These are phyloP conservation scores for Gymnoscopelus microlampas DNA, from an alignment of 2,797 vertebrate genomes.

Conservation along the genomic window DNA sequence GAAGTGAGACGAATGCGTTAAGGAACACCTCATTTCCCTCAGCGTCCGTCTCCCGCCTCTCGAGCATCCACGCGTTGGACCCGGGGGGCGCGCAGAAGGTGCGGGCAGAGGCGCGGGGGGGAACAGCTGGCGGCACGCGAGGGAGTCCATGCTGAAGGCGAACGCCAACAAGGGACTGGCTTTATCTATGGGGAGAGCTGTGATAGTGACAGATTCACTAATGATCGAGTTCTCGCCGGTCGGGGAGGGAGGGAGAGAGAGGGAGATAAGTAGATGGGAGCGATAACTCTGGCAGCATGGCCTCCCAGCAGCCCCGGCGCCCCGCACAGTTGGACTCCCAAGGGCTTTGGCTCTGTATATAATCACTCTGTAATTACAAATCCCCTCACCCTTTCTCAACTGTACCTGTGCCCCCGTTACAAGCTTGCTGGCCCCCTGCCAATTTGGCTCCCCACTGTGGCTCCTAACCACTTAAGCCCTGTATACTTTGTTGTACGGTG, in stretches of 20 bases:
- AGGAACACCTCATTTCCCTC: too few relatives aligned
- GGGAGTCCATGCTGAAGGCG: slow-evolving; percentile 11
- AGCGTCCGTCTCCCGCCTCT: too few relatives aligned
- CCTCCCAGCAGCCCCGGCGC: slow-evolving; percentile 17
- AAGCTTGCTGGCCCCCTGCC: slow-evolving; percentile 37
- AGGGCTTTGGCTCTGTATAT: slow-evolving; percentile 52
- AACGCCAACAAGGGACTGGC: slow-evolving; percentile 53
- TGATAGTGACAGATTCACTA: slow-evolving; percentile 58
- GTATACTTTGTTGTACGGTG: too few relatives aligned
- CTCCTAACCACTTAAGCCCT: too few relatives aligned
- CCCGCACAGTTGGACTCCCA: slow-evolving; percentile 21
- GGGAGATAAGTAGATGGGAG: slow-evolving; percentile 62
- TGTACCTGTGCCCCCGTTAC: slow-evolving; percentile 47
- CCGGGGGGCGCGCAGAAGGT: slow-evolving; percentile 23
- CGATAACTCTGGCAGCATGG: slow-evolving; percentile 53
- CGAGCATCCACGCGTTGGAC: slow-evolving; percentile 23
- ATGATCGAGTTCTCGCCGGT: slow-evolving; percentile 65
- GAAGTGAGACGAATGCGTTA: too few relatives aligned
- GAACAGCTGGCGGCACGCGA: slow-evolving; percentile 16
- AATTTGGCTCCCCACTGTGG: slow-evolving; percentile 24
- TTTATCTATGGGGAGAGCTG: slow-evolving; percentile 49
- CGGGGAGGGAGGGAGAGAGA: slow-evolving; percentile 34
- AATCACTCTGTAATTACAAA: slow-evolving; percentile 64
- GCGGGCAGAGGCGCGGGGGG: slow-evolving; percentile 19
- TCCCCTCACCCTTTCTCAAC: slow-evolving; percentile 43